Evolutionary conservation across 2,113 vertebrate genomes (phyloP).

Genomic region (Leucopternis melanops): DNA sequence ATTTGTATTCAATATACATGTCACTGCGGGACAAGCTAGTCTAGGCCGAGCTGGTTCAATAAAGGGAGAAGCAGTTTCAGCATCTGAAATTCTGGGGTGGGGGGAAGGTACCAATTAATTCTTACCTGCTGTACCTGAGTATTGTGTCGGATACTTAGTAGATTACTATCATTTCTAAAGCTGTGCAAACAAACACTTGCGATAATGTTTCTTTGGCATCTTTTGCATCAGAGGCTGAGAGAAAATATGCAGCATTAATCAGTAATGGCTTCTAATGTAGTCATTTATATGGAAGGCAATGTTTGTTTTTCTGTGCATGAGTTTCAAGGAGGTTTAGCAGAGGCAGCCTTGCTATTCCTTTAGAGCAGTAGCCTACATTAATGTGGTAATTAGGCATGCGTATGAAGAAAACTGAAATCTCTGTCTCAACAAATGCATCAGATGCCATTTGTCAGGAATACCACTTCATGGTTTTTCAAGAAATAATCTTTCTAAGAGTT

Average conservation of each 20-base stretch:
- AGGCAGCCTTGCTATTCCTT: slow-evolving; percentile 21
- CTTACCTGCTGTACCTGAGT: slow-evolving; percentile 60
- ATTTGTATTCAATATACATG: slow-evolving; percentile 95
- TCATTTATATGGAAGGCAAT: neutral
- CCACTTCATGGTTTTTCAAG: neutral
- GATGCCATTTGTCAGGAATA: neutral
- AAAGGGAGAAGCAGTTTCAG: slow-evolving; percentile 70
- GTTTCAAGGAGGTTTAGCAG: neutral
- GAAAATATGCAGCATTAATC: neutral
- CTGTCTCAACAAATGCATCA: neutral
- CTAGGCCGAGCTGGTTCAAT: slow-evolving; percentile 72
- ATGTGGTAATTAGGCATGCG: neutral
- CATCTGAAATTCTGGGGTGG: slow-evolving; percentile 48
- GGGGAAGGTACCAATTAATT: slow-evolving; percentile 64
- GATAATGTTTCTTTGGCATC: neutral
- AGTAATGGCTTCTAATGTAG: neutral
- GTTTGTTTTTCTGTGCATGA: slow-evolving; percentile 2
- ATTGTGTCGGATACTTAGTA: neutral
- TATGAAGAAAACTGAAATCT: neutral
- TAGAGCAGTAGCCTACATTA: neutral
- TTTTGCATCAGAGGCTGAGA: neutral
- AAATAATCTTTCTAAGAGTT: neutral
- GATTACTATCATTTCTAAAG: slow-evolving; percentile 41
- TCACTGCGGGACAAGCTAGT: slow-evolving; percentile 86
- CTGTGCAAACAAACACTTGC: slow-evolving; percentile 15